Conservation (phyloP, 2,888 invertebrate species). For the Eupithecia centaureata region DNA sequence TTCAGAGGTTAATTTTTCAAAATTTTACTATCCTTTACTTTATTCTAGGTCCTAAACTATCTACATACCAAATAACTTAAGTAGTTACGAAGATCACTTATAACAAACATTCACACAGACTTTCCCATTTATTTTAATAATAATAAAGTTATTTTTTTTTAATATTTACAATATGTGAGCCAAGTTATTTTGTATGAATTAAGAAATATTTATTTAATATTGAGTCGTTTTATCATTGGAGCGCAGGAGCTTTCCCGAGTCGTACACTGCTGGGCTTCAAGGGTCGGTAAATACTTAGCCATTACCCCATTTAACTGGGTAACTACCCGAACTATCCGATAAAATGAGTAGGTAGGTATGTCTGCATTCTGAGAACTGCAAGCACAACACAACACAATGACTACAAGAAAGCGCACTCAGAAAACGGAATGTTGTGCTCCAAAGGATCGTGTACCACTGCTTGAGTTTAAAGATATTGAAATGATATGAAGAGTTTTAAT, state of each 20-base stretch:
- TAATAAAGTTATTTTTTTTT: too few species aligned
- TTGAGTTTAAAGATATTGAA: not conserved
- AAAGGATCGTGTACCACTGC: not conserved
- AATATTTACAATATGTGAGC: not conserved
- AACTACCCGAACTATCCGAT: too few species aligned
- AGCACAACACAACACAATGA: not conserved
- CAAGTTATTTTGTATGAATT: not conserved
- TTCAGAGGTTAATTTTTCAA: too few species aligned
- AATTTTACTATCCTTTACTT: too few species aligned
- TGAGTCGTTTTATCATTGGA: not conserved
- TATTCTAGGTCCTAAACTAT: too few species aligned
- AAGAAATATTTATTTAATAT: too few species aligned
- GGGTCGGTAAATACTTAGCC: not conserved
- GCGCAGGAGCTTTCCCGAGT: not conserved
- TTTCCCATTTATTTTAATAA: too few species aligned
- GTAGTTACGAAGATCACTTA: too few species aligned
- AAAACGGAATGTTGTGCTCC: not conserved
- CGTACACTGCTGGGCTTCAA: not conserved
- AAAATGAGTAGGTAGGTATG: not conserved
- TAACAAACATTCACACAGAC: too few species aligned
- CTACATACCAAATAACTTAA: too few species aligned
- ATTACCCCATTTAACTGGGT: not conserved
- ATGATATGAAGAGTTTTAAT: not conserved
- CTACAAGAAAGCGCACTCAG: constrained; percentile 4
- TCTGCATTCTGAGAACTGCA: not conserved